Evolutionary conservation across 2,797 vertebrate genomes (phyloP).

Genomic region (Myotis planiceps): DNA sequence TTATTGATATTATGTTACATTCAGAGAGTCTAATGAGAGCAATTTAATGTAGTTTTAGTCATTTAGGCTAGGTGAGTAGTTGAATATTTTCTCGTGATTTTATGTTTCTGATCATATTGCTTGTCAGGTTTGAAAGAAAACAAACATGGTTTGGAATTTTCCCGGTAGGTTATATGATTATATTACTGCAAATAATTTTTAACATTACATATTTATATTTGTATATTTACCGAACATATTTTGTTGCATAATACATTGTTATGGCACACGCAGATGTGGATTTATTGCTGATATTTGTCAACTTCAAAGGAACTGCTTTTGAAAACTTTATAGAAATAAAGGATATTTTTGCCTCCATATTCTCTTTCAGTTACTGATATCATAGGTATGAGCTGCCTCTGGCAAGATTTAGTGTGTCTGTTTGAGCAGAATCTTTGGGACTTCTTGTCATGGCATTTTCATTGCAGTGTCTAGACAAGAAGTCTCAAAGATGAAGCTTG

Average conservation of each 20-base stretch:
- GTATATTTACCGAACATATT: neutral
- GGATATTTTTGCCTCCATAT: neutral
- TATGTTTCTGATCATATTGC: neutral
- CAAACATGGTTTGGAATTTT: neutral
- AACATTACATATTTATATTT: neutral
- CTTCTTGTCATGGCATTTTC: neutral
- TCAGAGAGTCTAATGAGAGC: neutral
- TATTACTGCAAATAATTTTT: neutral
- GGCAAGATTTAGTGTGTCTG: neutral
- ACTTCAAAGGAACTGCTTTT: neutral
- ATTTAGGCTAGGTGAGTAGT: neutral
- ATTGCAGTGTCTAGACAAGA: neutral
- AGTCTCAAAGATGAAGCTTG: neutral
- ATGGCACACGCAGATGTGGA: neutral
- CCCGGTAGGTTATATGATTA: neutral
- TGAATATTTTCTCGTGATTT: neutral
- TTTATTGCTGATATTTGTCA: neutral
- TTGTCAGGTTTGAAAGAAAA: neutral
- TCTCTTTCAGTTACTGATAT: neutral
- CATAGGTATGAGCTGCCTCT: neutral
- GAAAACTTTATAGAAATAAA: neutral
- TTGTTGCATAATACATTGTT: neutral
- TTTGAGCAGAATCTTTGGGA: neutral
- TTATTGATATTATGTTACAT: neutral
- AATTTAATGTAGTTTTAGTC: neutral